These are phyloP conservation scores for Mya arenaria DNA, from an alignment of 1,140 invertebrate genomes.

Conservation along the genomic window DNA sequence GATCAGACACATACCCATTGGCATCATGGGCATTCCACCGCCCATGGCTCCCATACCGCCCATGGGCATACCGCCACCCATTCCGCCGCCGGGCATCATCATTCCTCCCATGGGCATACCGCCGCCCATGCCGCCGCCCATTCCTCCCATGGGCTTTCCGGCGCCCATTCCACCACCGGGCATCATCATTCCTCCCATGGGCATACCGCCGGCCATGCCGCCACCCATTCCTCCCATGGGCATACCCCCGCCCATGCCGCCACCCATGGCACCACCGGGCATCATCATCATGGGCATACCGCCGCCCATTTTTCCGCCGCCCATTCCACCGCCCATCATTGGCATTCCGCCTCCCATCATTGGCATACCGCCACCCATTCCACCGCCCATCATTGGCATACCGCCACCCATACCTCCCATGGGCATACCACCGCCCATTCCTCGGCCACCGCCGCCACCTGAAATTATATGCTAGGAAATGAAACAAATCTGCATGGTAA, in stretches of 20 bases:
- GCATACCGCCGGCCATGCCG: slow-evolving; percentile 38
- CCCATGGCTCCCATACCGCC: background rate
- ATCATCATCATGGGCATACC: slow-evolving; percentile 17
- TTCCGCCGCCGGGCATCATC: background rate
- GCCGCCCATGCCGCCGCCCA: background rate
- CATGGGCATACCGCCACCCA: background rate
- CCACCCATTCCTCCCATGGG: background rate
- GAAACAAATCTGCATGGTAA: no score
- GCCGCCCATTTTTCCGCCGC: background rate
- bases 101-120: slow-evolving; percentile 28
- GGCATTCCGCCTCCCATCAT: background rate
- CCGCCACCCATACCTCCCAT: background rate
- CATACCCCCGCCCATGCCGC: background rate
- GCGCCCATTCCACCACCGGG: background rate
- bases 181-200: background rate
- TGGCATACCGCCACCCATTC: no score
- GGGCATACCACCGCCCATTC: slow-evolving; percentile 28
- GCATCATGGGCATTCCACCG: slow-evolving; percentile 1
- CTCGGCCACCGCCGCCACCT: background rate
- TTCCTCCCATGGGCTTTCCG: background rate
- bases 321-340: slow-evolving; percentile 6
- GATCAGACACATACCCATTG: background rate
- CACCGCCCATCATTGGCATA: background rate
- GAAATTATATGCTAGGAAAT: no score
- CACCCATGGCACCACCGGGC: background rate